phyloP scores from a whole-genome alignment of 2,888 invertebrate genomes.

The Mythimna pallens region DNA sequence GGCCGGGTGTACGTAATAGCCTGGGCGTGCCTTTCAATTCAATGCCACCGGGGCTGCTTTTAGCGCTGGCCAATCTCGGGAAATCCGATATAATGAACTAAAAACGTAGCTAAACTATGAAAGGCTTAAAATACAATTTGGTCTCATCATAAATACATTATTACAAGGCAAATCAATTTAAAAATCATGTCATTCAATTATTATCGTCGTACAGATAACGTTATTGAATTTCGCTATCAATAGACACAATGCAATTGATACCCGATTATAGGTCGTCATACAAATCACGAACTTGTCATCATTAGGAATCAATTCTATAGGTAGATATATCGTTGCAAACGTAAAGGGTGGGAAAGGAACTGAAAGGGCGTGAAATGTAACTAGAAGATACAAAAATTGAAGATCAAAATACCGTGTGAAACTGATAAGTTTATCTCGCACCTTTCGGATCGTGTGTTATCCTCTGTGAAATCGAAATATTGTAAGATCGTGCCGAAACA shows the following conservation, averaged over 20 bases:
- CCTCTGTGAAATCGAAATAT: constrained; percentile 31
- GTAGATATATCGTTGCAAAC: constrained; percentile 5
- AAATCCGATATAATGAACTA: constrained; percentile 24
- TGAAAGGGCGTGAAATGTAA: constrained; percentile 9
- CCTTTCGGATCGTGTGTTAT: constrained; percentile 20
- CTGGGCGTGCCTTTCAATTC: constrained; percentile 56
- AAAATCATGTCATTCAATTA: constrained; percentile 44
- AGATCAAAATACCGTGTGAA: constrained; percentile 15
- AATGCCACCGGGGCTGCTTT: constrained; percentile 41
- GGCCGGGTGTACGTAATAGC: constrained; percentile 58
- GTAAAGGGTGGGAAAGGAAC: not conserved
- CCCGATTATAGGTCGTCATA: constrained; percentile 23
- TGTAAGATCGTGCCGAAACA: constrained; percentile 38
- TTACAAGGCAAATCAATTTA: constrained; percentile 47
- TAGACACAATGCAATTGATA: constrained; percentile 27
- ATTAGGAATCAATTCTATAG: constrained; percentile 28
- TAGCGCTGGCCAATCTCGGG: constrained; percentile 21
- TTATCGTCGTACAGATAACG: constrained; percentile 38
- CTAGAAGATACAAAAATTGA: constrained; percentile 10
- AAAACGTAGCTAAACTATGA: constrained; percentile 2
- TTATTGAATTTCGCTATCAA: constrained; percentile 42
- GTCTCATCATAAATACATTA: not conserved
- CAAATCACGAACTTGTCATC: constrained; percentile 19
- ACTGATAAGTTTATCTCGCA: constrained; percentile 36
- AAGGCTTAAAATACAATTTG: not conserved